Percentiles rank a stretch among this genome's conserved stretches.
phyloP scores from a whole-genome alignment of 2,797 vertebrate species.

The Mus spretus region DNA sequence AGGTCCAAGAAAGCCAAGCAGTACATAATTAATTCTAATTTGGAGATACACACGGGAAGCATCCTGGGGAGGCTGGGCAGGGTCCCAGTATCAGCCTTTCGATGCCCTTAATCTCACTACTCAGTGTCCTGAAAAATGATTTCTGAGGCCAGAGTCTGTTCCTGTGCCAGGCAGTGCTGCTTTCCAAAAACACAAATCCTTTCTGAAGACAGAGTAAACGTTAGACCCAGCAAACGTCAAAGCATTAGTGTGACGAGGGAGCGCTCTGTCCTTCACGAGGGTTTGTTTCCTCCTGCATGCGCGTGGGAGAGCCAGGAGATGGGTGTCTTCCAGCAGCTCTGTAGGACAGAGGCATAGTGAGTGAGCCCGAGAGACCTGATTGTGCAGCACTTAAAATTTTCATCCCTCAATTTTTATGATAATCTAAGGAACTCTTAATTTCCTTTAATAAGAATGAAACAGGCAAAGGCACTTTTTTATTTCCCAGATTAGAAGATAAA shows the following conservation, averaged over 20 bases:
- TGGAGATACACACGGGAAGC: background rate
- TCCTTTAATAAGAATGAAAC: background rate
- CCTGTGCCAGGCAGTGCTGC: background rate
- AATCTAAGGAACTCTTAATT: constrained; percentile 67
- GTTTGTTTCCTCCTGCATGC: background rate
- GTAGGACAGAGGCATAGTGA: background rate
- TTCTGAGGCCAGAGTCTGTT: background rate
- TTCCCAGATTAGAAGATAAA: background rate
- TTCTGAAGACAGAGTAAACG: background rate
- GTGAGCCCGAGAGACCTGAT: background rate
- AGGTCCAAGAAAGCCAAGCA: background rate
- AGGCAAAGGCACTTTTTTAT: background rate
- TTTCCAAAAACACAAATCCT: background rate
- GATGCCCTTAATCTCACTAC: background rate
- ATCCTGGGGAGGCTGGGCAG: background rate
- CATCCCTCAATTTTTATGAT: constrained; percentile 79
- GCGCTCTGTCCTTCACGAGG: background rate
- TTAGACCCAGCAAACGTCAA: background rate
- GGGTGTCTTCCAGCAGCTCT: background rate
- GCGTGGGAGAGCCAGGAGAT: background rate
- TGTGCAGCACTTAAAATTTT: background rate
- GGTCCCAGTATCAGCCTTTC: background rate
- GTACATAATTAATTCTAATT: background rate
- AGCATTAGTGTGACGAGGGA: background rate
- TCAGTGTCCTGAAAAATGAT: background rate